Percentiles rank a stretch among this genome's conserved stretches.
These are phyloP conservation scores for Amphiprion clarkii DNA, from an alignment of 2,797 vertebrate species.

Conservation along the genomic window DNA sequence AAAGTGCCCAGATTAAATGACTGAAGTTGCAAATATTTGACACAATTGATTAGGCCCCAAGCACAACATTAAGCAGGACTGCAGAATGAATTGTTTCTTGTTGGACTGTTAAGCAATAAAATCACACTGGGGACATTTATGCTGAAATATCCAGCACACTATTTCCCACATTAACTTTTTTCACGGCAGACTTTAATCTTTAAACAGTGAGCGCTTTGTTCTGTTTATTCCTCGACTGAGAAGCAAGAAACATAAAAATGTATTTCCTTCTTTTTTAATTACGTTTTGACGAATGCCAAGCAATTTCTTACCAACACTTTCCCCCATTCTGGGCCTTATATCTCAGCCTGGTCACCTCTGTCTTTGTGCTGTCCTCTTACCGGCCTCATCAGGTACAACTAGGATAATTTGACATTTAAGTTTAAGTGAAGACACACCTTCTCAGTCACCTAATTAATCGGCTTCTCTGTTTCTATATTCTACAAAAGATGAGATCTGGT, in stretches of 20 bases:
- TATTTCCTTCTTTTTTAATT: not conserved
- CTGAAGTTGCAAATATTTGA: slow-evolving; percentile 17
- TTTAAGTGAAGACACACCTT: slow-evolving; percentile 8
- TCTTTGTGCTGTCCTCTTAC: not conserved
- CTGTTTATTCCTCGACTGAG: not conserved
- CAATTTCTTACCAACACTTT: not conserved
- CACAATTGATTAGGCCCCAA: slow-evolving; percentile 11
- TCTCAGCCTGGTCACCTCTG: not conserved
- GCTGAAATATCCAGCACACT: slow-evolving; percentile 15
- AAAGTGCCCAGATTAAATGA: slow-evolving; percentile 5
- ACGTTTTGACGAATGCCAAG: slow-evolving; percentile 1
- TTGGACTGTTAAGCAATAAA: not conserved
- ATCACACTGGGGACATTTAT: slow-evolving; percentile 10
- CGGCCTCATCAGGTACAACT: slow-evolving; percentile 2
- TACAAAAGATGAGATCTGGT: not conserved
- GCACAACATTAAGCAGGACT: slow-evolving; percentile 21
- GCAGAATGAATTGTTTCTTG: slow-evolving; percentile 16
- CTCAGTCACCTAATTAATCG: slow-evolving; percentile 7
- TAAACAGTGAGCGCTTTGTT: not conserved
- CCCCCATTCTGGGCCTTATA: not conserved
- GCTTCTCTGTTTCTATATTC: not conserved
- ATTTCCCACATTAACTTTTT: not conserved
- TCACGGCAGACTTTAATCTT: slow-evolving; percentile 5
- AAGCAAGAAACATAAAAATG: not conserved
- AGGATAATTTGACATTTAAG: not conserved